Evolutionary conservation across 2,113 vertebrate genomes (phyloP).

Genomic region (Heteronetta atricapilla): DNA sequence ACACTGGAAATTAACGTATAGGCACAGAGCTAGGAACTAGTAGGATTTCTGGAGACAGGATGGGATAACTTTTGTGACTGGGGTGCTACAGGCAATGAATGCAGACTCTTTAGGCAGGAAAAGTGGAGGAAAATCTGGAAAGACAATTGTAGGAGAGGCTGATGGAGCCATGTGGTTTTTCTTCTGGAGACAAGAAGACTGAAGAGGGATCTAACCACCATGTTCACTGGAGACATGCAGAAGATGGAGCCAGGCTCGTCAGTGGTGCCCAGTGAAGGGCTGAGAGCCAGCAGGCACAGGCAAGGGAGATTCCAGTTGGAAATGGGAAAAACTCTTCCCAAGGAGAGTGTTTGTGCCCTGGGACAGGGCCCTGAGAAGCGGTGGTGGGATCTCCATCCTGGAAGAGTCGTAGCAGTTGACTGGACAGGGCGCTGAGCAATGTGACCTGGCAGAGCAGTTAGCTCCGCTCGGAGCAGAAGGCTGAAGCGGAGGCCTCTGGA

Average conservation of each 20-base stretch:
- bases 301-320: background rate
- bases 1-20: background rate
- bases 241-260: background rate
- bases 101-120: background rate
- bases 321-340: background rate
- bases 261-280: background rate
- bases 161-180: background rate
- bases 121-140: background rate
- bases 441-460: fast-evolving
- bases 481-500: background rate
- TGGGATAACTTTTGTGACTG: background rate
- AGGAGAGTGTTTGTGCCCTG: background rate
- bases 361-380: background rate
- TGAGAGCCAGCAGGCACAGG: no score
- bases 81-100: background rate
- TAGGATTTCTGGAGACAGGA: background rate
- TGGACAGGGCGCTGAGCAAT: background rate
- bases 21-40: background rate
- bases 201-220: background rate
- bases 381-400: background rate
- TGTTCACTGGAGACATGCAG: fast-evolving
- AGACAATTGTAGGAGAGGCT: background rate
- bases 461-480: background rate
- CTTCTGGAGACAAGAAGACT: background rate
- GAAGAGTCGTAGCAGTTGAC: background rate